These are phyloP conservation scores for Pollenia amentaria DNA, from an alignment of 2,888 invertebrate genomes.

Conservation along the genomic window DNA sequence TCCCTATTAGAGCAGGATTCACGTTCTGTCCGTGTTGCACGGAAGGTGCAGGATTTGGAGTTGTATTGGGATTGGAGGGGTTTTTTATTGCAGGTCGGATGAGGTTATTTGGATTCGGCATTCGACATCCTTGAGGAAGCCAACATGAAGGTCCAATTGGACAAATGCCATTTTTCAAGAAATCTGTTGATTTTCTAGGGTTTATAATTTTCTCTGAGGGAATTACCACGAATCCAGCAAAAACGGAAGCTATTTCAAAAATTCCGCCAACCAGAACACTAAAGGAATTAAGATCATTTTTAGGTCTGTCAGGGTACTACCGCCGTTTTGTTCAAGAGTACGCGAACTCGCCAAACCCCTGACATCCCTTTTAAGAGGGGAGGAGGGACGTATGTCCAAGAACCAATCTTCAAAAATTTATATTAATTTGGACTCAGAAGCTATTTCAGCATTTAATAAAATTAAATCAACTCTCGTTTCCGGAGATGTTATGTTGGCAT, in stretches of 20 bases:
- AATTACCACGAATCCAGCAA: neutral
- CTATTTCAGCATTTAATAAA: neutral
- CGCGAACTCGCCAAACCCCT: neutral
- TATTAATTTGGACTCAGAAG: neutral
- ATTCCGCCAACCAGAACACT: neutral
- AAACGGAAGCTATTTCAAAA: neutral
- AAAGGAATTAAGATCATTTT: neutral
- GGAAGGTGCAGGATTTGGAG: neutral
- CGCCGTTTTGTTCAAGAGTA: constrained; percentile 2
- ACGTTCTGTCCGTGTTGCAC: neutral
- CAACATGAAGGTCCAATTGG: constrained; percentile 18
- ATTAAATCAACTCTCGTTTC: neutral
- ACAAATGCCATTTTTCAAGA: constrained; percentile 25
- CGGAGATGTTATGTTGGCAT: constrained; percentile 12
- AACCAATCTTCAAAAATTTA: neutral
- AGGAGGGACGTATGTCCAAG: neutral
- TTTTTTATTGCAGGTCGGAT: neutral
- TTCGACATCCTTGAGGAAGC: no score
- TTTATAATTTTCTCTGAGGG: neutral
- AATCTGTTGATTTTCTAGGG: constrained; percentile 23
- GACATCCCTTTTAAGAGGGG: no score
- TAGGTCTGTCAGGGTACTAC: constrained; percentile 31
- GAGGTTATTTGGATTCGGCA: constrained; percentile 1
- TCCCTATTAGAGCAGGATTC: neutral
- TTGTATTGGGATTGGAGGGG: neutral